These are phyloP conservation scores for Orchesella cincta DNA, from an alignment of 1,140 invertebrate species.

Conservation along the genomic window DNA sequence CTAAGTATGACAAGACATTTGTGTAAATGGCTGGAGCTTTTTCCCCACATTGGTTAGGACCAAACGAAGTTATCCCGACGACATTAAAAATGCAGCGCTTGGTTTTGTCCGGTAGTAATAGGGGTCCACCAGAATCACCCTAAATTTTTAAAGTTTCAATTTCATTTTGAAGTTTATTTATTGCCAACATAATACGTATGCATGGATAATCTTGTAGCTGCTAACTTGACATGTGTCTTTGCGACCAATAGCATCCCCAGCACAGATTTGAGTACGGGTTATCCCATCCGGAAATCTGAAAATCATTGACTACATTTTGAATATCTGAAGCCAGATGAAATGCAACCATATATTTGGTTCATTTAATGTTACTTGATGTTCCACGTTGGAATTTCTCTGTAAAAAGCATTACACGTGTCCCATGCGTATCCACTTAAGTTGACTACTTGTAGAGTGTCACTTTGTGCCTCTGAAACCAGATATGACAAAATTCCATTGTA, in stretches of 20 bases:
- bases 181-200: too few species aligned
- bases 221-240: constrained; percentile 19
- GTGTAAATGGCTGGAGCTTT: constrained; percentile 64
- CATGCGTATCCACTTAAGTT: background rate
- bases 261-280: constrained; percentile 21
- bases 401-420: constrained; percentile 16
- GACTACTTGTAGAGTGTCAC: constrained; percentile 25
- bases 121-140: constrained; percentile 23
- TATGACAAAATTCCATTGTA: background rate
- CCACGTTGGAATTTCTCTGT: background rate
- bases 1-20: constrained; percentile 65
- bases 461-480: constrained; percentile 22
- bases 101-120: constrained; percentile 15
- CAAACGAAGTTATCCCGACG: constrained; percentile 50
- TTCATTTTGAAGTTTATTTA: too few species aligned
- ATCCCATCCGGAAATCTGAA: constrained; percentile 27
- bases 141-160: background rate
- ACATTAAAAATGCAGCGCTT: constrained; percentile 13
- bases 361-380: constrained; percentile 18
- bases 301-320: too few species aligned
- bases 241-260: constrained; percentile 13
- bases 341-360: background rate
- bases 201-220: too few species aligned
- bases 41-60: constrained; percentile 53
- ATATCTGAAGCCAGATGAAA: too few species aligned